phyloP scores from a whole-genome alignment of 2,797 vertebrate species.

The Esox masquinongy region DNA sequence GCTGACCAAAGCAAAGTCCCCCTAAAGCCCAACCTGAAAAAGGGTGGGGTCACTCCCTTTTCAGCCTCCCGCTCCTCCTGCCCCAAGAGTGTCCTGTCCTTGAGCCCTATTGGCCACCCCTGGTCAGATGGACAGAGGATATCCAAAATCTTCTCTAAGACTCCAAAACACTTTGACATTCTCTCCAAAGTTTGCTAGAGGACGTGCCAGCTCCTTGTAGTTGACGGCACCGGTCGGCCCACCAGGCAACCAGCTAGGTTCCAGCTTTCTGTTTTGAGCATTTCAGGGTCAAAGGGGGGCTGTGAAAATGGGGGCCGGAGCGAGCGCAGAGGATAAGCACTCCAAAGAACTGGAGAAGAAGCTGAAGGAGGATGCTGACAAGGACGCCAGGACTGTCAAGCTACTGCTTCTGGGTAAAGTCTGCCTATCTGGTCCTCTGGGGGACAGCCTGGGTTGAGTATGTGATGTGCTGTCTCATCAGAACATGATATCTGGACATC shows the following conservation, averaged over 20 bases:
- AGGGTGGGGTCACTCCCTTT: constrained; percentile 61
- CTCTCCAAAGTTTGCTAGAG: constrained; percentile 54
- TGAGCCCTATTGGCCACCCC: constrained; percentile 78
- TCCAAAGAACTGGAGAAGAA: constrained; percentile 96
- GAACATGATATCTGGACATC: background rate
- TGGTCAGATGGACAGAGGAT: constrained; percentile 68
- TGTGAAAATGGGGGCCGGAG: constrained; percentile 90
- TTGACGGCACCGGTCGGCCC: constrained; percentile 45
- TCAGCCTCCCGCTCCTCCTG: constrained; percentile 24
- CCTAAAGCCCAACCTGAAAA: constrained; percentile 59
- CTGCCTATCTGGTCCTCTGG: background rate
- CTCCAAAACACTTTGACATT: constrained; percentile 55
- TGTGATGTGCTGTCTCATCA: background rate
- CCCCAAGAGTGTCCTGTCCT: constrained; percentile 75
- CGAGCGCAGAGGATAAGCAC: constrained; percentile 94
- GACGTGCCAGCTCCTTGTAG: constrained; percentile 46
- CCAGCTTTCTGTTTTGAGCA: constrained; percentile 52
- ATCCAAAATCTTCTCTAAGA: constrained; percentile 79
- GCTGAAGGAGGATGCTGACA: constrained; percentile 94
- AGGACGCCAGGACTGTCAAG: constrained; percentile 94
- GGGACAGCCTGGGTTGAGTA: background rate
- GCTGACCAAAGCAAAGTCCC: constrained; percentile 82
- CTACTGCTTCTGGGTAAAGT: constrained; percentile 94
- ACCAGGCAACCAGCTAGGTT: constrained; percentile 56
- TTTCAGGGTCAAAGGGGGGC: constrained; percentile 52